Conservation (phyloP, 2,113 vertebrate species). For the Myanophis thanlyinensis region DNA sequence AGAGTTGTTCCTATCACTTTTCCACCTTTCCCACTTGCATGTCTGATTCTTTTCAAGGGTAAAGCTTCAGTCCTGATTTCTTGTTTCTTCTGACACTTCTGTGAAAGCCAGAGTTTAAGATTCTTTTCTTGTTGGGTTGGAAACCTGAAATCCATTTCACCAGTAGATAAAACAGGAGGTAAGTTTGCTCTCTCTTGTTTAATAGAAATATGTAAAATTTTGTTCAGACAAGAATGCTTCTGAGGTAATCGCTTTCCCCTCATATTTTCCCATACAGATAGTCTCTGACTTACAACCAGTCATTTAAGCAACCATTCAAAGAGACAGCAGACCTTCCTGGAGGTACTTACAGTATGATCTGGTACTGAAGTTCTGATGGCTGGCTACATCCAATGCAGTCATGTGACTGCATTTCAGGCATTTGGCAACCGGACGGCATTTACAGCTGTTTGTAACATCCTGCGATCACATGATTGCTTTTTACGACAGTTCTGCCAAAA, state of each 20-base stretch:
- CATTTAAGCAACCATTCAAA: no score
- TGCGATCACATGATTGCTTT: neutral
- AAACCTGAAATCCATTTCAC: neutral
- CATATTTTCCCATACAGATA: neutral
- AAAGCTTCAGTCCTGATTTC: neutral
- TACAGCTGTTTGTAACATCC: neutral
- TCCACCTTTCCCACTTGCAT: neutral
- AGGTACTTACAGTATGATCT: no score
- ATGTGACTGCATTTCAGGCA: no score
- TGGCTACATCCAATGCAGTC: no score
- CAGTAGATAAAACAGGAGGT: neutral
- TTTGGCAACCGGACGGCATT: no score
- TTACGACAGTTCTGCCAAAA: neutral
- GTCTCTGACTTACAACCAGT: no score
- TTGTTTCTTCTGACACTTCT: neutral
- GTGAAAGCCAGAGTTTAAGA: neutral
- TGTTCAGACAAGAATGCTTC: conserved; percentile 10
- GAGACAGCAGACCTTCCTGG: no score
- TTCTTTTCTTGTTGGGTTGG: neutral
- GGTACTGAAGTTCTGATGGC: no score
- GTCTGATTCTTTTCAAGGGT: neutral
- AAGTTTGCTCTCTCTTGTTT: neutral
- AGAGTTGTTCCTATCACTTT: neutral
- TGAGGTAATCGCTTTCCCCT: conserved; percentile 40
- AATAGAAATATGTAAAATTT: neutral